phyloP scores from a whole-genome alignment of 2,888 invertebrate species.

The Buathra laborator region DNA sequence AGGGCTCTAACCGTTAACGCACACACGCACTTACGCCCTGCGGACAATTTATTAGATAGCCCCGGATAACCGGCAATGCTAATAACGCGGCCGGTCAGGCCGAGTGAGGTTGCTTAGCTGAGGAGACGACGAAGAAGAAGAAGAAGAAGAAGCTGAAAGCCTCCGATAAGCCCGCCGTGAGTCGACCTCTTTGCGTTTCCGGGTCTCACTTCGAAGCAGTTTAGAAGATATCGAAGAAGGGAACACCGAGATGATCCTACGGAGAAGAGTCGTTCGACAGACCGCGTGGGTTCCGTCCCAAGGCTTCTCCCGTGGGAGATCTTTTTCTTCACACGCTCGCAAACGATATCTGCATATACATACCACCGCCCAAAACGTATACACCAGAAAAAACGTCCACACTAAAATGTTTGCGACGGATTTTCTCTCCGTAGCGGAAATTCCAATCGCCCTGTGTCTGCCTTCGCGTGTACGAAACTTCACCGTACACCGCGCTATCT shows the following conservation, averaged over 20 bases:
- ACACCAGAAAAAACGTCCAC: too few species aligned
- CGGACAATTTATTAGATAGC: constrained; percentile 84
- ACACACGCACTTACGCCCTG: constrained; percentile 78
- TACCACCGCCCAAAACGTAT: not conserved
- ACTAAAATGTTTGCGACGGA: too few species aligned
- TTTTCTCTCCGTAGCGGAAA: too few species aligned
- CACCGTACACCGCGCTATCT: too few species aligned
- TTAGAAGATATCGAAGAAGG: constrained; percentile 54
- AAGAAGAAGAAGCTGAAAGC: constrained; percentile 49
- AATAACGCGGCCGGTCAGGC: constrained; percentile 76
- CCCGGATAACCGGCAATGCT: constrained; percentile 82
- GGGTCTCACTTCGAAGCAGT: constrained; percentile 50
- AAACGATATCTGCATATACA: not conserved
- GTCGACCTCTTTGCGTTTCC: constrained; percentile 64
- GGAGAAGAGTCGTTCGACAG: constrained; percentile 55
- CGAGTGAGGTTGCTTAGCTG: constrained; percentile 29
- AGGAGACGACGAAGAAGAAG: not conserved
- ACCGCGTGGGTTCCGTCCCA: constrained; percentile 57
- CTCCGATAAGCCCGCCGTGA: constrained; percentile 59
- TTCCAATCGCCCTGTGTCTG: too few species aligned
- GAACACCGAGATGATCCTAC: constrained; percentile 32
- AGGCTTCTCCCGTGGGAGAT: constrained; percentile 49
- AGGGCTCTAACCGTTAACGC: constrained; percentile 81
- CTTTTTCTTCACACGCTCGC: constrained; percentile 18
- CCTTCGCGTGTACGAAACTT: too few species aligned